Evolutionary conservation across 2,113 vertebrate species (phyloP).

Genomic region (Microcebus griseorufus): DNA sequence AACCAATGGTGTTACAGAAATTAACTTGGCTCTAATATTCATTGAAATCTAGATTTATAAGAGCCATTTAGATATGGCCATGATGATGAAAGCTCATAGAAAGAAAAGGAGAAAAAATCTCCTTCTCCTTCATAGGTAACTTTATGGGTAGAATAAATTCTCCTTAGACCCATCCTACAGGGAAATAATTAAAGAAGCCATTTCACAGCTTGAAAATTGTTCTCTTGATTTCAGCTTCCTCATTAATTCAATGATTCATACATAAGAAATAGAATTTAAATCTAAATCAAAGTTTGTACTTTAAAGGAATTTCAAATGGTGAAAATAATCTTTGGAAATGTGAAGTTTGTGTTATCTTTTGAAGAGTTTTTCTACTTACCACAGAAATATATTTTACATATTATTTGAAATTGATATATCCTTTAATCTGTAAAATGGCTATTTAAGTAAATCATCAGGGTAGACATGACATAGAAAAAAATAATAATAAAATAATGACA

Average conservation of each 20-base stretch:
- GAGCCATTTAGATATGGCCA: not conserved
- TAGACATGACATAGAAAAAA: not conserved
- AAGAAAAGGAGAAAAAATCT: not conserved
- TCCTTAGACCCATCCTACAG: not conserved
- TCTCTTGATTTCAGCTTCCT: not conserved
- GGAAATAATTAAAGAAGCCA: not conserved
- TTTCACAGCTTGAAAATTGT: not conserved
- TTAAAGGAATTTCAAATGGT: not conserved
- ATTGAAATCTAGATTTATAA: not conserved
- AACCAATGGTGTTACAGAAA: not conserved
- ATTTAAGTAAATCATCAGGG: not conserved
- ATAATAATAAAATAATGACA: not conserved
- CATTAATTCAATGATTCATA: not conserved
- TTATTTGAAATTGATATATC: not conserved
- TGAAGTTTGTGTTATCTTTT: not conserved
- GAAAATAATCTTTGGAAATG: not conserved
- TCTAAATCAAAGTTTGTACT: slow-evolving; percentile 20
- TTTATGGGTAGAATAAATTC: not conserved
- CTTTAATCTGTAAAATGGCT: not conserved
- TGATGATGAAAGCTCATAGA: not conserved
- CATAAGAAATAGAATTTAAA: not conserved
- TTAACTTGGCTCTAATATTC: not conserved
- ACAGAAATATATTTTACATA: not conserved
- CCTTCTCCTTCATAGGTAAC: not conserved
- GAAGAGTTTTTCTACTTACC: not conserved